A percentile compares a stretch with the other conserved stretches of the same genome.
Conservation (phyloP, 2,888 invertebrate species). For the Hymenopus coronatus region DNA sequence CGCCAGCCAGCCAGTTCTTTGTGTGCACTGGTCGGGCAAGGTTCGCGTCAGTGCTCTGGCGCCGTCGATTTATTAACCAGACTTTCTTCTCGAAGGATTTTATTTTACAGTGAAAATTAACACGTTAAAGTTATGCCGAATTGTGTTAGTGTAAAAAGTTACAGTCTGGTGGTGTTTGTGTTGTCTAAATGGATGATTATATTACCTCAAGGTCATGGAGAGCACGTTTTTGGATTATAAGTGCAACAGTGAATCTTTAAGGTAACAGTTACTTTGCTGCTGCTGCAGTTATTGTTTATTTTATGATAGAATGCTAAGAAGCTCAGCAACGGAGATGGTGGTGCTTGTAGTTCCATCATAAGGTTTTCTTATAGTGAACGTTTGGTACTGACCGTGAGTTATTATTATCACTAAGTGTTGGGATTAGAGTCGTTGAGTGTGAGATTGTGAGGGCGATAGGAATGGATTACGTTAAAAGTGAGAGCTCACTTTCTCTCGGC, state of each 20-base stretch:
- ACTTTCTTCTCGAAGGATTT: neutral
- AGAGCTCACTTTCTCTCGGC: neutral
- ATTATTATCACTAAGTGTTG: neutral
- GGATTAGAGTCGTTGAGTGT: too few species aligned
- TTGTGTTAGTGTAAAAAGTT: neutral
- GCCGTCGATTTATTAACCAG: neutral
- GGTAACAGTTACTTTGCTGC: neutral
- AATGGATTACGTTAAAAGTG: neutral
- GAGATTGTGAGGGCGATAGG: neutral
- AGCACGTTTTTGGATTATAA: neutral
- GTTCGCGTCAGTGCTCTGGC: neutral
- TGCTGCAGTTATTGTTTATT: neutral
- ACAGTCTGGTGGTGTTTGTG: neutral
- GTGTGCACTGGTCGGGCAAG: neutral
- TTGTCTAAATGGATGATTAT: neutral
- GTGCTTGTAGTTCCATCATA: neutral
- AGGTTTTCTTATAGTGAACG: neutral
- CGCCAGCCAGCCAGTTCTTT: slow-evolving; percentile 2
- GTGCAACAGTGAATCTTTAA: neutral
- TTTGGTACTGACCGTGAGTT: too few species aligned
- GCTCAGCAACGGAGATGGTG: too few species aligned
- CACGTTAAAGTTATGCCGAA: neutral
- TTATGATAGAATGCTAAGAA: neutral
- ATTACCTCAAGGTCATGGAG: neutral
- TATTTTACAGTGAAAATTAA: neutral